Percentiles rank a stretch among this genome's conserved stretches.
Evolutionary conservation across 1,140 invertebrate species (phyloP).

Genomic region (Leptoteleia sp.): DNA sequence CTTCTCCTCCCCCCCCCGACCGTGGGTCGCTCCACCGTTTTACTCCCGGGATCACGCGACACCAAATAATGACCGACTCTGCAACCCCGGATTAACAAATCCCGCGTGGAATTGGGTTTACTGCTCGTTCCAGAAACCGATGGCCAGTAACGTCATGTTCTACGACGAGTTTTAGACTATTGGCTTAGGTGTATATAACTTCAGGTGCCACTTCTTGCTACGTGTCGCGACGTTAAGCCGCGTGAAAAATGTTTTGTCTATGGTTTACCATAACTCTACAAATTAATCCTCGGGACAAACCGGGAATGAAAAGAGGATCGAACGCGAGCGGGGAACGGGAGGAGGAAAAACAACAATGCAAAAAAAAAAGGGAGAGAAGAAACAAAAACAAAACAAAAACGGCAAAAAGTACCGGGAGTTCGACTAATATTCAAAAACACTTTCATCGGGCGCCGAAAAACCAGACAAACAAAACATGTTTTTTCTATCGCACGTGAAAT

Average conservation of each 20-base stretch:
- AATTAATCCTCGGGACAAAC: constrained; percentile 41
- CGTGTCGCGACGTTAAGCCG: constrained; percentile 15
- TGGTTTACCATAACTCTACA: neutral
- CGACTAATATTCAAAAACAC: constrained; percentile 20
- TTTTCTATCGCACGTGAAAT: constrained; percentile 14
- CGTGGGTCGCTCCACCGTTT: constrained; percentile 25
- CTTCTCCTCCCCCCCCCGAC: constrained; percentile 19
- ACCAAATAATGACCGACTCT: constrained; percentile 73
- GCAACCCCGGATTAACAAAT: constrained; percentile 71
- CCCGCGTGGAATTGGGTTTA: constrained; percentile 72
- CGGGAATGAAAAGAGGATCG: no score
- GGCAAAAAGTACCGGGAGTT: neutral
- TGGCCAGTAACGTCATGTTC: constrained; percentile 55
- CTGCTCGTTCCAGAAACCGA: constrained; percentile 58
- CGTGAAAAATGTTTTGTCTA: constrained; percentile 39
- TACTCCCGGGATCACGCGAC: constrained; percentile 69
- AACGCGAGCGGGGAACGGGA: no score
- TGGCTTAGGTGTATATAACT: constrained; percentile 46
- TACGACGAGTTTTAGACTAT: constrained; percentile 53
- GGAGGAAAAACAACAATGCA: no score
- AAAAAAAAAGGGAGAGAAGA: neutral
- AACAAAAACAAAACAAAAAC: constrained; percentile 4
- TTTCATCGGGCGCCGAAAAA: constrained; percentile 9
- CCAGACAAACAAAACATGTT: constrained; percentile 11
- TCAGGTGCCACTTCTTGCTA: constrained; percentile 31